Evolutionary conservation across 2,888 invertebrate genomes (phyloP), one percentile per base, ranked within the genome.

Genomic region (Chloroclystis v-ata): DNA sequence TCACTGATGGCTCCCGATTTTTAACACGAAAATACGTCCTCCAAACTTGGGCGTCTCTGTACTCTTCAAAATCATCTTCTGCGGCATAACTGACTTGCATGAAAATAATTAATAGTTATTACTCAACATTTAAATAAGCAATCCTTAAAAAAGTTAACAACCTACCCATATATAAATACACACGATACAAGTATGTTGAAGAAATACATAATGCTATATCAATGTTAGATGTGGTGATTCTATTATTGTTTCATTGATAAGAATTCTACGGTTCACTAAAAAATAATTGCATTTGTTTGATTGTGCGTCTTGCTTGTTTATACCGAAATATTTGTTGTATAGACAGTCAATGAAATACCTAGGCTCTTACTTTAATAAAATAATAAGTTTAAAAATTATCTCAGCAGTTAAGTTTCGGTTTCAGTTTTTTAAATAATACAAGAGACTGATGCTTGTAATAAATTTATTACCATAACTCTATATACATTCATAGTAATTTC

Each of bases 401-500:
- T 28, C n/a, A n/a, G 4, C 11, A 28, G 3, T 25, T 14, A 11
- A 13, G 16, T 35, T 43, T 39, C n/a, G 35, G 35, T 38, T 26
- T 12, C 8, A 28, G 38, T 41, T 49, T 46, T 52, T 20, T 13
- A 65, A 74, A 73, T 70, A 59, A 72, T 65, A 69, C 55, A 64
- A 54, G 30, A 33, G 47, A 54, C 52, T 67, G 70, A 72, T 82
- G 82, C 76, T 74, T 70, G 78, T 81, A 80, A 82, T 84, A 78
- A 77, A 80, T 87, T 87, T 87, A 86, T 84, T 87, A 85, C 85
- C 85, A 86, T 81, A 81, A 69, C 75, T 77, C 75, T 84, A 84
- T 84, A 83, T 84, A 86, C 83, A 85, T 78, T 84, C 70, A 83
- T 84, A 78, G 77, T 79, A 78, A 78, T 81, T 85, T 79, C 68